These are phyloP conservation scores for Lepidurus apus DNA, from an alignment of 1,140 invertebrate genomes.

Conservation along the genomic window DNA sequence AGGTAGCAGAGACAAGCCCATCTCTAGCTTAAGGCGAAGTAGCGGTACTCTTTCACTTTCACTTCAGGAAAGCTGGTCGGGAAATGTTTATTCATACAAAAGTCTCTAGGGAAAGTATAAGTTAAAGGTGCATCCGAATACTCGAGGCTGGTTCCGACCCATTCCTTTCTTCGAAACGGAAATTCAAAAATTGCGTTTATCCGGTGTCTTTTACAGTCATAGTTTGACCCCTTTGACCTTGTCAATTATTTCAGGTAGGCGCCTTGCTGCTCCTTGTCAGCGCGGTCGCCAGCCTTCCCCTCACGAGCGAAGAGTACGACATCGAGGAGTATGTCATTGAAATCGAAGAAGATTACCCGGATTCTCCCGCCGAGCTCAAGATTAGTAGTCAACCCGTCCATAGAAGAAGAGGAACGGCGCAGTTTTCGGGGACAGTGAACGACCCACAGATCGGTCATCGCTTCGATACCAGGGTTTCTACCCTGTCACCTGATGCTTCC, in stretches of 20 bases:
- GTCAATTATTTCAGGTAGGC: not conserved
- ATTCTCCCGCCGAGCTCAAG: not conserved
- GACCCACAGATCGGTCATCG: not conserved
- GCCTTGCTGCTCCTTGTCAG: not conserved
- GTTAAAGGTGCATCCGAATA: not conserved
- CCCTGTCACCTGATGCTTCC: not conserved
- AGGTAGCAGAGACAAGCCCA: constrained; percentile 2
- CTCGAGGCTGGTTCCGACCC: not conserved
- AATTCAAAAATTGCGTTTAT: not conserved
- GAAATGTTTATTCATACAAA: not conserved
- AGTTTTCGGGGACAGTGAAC: not conserved
- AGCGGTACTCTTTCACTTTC: not conserved
- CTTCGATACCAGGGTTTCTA: not conserved
- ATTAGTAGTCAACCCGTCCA: not conserved
- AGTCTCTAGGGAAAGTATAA: not conserved
- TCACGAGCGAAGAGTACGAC: not conserved
- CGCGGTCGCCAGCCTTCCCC: not conserved
- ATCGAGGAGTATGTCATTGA: not conserved
- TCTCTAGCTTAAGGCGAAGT: not conserved
- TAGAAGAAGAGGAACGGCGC: not conserved
- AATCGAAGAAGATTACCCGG: constrained; percentile 1
- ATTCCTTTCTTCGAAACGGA: not conserved
- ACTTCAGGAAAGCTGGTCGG: not conserved
- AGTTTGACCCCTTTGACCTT: not conserved
- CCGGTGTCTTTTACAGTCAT: not conserved